Evolutionary conservation across 2,888 invertebrate species (phyloP), one percentile per base, ranked within the genome.

Genomic region (Digitonthophagus gazella): DNA sequence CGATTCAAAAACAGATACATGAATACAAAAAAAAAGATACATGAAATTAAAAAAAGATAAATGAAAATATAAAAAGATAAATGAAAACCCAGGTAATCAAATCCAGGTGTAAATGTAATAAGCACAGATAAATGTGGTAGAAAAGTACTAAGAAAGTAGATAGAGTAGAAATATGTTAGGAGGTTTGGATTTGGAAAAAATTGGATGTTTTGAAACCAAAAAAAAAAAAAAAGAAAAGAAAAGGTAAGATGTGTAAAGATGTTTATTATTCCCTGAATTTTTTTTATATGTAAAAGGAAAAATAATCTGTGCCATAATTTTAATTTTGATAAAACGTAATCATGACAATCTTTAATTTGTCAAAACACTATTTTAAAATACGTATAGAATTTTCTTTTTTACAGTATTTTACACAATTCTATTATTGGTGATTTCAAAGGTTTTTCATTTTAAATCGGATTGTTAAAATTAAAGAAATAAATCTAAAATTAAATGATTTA

Each of bases 21-120:
- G 75, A 73, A 11, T 19, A 19, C 63, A 44, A 55, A 16, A 63
- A 28, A 67, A 11, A 65, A 64, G 6, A 19, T 15, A 14, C 11
- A 65, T 14, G 8, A 16, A 55, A 16, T 55, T 54, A 14, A 54
- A 11, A 55, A 55, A n/a, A 65, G 5, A 57, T 54, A 54, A 1
- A 54, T 57, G 22, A 22, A 54, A 4, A 3, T 54, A 64, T 16
- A 8, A 57, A 66, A 11, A n/a, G 58, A 58, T 14, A 16, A 58
- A 22, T 63, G 11, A 67, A 18, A 15, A n/a, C 14, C 61, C 64
- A 64, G 64, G 64, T 58, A 64, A 68, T 22, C 15, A n/a, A 44
- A 22, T 61, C 11, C 11, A 14, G 19, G 20, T 14, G 3, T 55
- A 11, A 16, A 68, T 28, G 58, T 19, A 15, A 61, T 61, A 2